Conservation (phyloP, 2,113 vertebrate genomes). For the Sinocyclocheilus maitianheensis region DNA sequence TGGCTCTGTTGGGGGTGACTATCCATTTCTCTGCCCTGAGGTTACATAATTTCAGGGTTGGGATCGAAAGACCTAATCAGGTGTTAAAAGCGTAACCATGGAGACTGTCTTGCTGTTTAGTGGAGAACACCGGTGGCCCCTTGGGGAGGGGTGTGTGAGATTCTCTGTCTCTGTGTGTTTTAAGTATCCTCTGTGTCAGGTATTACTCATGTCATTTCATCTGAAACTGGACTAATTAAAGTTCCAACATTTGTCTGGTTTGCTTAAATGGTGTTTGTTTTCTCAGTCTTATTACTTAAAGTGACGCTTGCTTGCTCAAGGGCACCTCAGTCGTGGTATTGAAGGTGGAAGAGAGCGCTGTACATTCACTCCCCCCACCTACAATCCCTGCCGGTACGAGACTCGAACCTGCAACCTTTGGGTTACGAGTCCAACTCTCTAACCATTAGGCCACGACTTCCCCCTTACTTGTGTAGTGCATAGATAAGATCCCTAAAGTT, state of each 20-base stretch:
- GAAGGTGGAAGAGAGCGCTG: too few relatives aligned
- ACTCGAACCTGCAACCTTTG: too few relatives aligned
- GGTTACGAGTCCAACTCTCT: too few relatives aligned
- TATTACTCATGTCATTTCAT: slow-evolving; percentile 23
- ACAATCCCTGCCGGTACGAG: too few relatives aligned
- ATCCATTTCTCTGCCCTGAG: slow-evolving; percentile 42
- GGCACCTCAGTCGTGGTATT: too few relatives aligned
- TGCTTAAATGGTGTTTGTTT: not conserved
- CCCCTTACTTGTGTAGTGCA: too few relatives aligned
- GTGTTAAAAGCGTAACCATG: slow-evolving; percentile 59
- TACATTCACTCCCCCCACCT: too few relatives aligned
- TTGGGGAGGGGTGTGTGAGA: slow-evolving; percentile 54
- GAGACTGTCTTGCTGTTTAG: slow-evolving; percentile 54
- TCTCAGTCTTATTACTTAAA: not conserved
- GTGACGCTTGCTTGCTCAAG: too few relatives aligned
- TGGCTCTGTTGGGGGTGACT: slow-evolving; percentile 15
- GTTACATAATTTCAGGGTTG: slow-evolving; percentile 59
- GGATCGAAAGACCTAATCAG: slow-evolving; percentile 63
- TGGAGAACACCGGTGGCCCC: slow-evolving; percentile 39
- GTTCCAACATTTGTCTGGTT: not conserved
- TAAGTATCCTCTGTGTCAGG: slow-evolving; percentile 31
- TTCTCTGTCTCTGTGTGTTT: slow-evolving; percentile 25
- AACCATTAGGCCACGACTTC: too few relatives aligned
- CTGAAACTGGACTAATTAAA: not conserved
- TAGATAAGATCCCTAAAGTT: too few relatives aligned